phyloP scores from a whole-genome alignment of 2,797 vertebrate species.

The Gambelia wislizenii region DNA sequence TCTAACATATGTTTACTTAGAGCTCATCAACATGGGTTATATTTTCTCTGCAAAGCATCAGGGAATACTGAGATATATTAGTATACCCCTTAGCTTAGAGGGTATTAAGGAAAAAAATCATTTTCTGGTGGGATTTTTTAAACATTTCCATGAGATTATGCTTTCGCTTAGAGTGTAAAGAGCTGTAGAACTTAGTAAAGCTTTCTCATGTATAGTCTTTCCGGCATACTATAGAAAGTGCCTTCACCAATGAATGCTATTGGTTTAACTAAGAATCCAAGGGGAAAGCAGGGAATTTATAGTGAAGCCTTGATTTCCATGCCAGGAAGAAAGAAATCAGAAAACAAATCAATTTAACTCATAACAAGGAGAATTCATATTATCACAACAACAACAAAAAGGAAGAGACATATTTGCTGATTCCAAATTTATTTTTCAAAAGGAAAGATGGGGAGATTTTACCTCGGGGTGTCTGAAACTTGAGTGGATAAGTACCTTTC shows the following conservation, averaged over 20 bases:
- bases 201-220: slow-evolving; percentile 53
- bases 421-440: slow-evolving; percentile 78
- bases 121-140: slow-evolving; percentile 20
- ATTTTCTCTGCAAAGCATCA: neutral
- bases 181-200: slow-evolving; percentile 58
- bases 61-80: neutral
- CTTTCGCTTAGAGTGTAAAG: slow-evolving; percentile 48
- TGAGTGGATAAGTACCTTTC: slow-evolving; percentile 81
- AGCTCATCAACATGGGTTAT: too few relatives aligned
- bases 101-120: slow-evolving; percentile 32
- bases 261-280: slow-evolving; percentile 57
- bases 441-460: slow-evolving; percentile 70
- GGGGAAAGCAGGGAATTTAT: slow-evolving; percentile 54
- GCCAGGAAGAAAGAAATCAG: slow-evolving; percentile 44
- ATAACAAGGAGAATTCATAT: slow-evolving; percentile 74
- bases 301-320: slow-evolving; percentile 66
- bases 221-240: slow-evolving; percentile 51
- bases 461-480: slow-evolving; percentile 77
- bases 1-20: too few relatives aligned
- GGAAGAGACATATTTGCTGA: slow-evolving; percentile 73
- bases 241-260: slow-evolving; percentile 31
- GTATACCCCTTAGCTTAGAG: slow-evolving; percentile 39
- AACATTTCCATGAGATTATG: slow-evolving; percentile 44
- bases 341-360: slow-evolving; percentile 75
- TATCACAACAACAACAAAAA: slow-evolving; percentile 72